These are phyloP conservation scores for Epinotia bilunana DNA, from an alignment of 2,888 invertebrate genomes.

Conservation along the genomic window DNA sequence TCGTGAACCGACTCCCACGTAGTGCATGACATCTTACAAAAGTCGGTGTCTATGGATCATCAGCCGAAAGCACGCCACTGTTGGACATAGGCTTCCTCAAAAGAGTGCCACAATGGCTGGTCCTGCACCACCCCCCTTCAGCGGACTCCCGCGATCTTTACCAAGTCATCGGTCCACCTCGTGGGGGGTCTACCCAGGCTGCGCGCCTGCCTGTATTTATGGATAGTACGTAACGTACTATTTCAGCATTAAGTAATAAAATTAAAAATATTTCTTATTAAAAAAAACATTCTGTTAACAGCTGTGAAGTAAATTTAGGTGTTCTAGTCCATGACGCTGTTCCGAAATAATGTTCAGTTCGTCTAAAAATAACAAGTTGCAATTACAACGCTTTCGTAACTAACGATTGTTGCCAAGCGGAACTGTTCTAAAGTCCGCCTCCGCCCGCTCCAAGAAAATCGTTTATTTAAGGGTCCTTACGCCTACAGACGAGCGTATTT, in stretches of 20 bases:
- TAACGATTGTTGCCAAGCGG: constrained; percentile 60
- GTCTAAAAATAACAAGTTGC: constrained; percentile 43
- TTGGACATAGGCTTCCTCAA: too few species aligned
- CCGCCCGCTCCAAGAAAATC: constrained; percentile 57
- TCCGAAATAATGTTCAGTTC: constrained; percentile 16
- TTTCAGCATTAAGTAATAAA: too few species aligned
- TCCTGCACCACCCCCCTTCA: too few species aligned
- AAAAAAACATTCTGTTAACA: background rate
- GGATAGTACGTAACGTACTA: too few species aligned
- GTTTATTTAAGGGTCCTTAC: too few species aligned
- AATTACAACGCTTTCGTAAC: constrained; percentile 57
- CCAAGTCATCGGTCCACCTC: too few species aligned
- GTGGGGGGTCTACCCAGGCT: too few species aligned
- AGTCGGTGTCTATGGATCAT: background rate
- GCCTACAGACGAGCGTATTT: too few species aligned
- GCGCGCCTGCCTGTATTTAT: too few species aligned
- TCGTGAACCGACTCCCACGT: background rate
- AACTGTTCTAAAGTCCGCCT: constrained; percentile 52
- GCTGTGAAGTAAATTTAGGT: background rate
- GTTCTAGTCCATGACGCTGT: constrained; percentile 7
- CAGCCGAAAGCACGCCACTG: too few species aligned
- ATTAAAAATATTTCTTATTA: background rate
- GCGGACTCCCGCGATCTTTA: too few species aligned
- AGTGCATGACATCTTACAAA: constrained; percentile 1
- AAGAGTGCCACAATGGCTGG: too few species aligned